Base-by-base conservation (phyloP, 2,888 invertebrate species). In the Eurytoma adleriae region DNA sequence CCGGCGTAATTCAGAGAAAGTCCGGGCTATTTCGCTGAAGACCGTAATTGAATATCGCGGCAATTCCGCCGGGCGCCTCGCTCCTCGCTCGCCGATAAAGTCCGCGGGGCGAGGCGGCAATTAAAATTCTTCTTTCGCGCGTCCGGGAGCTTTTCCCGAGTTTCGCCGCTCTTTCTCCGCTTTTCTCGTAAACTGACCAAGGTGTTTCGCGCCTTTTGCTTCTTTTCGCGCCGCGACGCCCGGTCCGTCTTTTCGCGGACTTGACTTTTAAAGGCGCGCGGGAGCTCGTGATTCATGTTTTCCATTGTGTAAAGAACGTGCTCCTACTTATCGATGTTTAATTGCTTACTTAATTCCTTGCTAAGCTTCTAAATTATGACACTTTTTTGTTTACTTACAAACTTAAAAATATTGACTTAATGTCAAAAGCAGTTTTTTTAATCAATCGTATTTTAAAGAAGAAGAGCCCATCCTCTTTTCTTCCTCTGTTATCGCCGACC, bases 111-210 rank as follows among this genome's bases (percentile, higher is more conserved):
- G 66, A 14, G 27, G 50, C 52, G 50, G 68, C 57, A 80, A 80
- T 80, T 80, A 76, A 80, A 80, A 80, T 80, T 77, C 76, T 69
- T 67, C 20, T 18, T 61, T 30, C 56, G 62, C 50, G 4, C 40
- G 68, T 12, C 16, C 52, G 40, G 13, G 14, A 52, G 68, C 62
- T 77, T 66, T 24, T 66, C n/a, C 48, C 69, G 16, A 48, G 12
- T 30, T 30, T 30, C 30, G 18, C 18, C 27, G 10, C 20, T 62
- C 16, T 57, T 50, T 14, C 10, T 40, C 5, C 1, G 54, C 52
- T 52, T 72, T 10, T 57, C 16, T 54, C 30, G 14, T 50, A 18
- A 7, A 20, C 16, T 18, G 12, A 12, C n/a, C 16, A 16, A 30
- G 40, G 64, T 18, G 40, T 30, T 18, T 5, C 27, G 1, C 1